Percentiles rank a stretch among this genome's conserved stretches.
Conservation (phyloP, 2,797 vertebrate genomes). For the Gadopsis marmoratus region DNA sequence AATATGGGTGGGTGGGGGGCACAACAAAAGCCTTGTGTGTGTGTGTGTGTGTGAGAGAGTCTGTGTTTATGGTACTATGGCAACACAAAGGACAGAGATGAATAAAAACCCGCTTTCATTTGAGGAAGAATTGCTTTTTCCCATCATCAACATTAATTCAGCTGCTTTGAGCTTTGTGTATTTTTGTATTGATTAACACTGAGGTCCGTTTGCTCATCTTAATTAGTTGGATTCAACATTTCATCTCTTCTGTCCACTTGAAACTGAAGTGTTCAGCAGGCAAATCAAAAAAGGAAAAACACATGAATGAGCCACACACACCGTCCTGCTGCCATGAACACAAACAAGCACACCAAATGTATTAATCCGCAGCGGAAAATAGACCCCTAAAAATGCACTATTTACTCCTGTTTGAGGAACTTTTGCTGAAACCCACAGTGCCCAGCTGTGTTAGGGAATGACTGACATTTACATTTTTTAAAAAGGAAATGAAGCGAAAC, state of each 20-base stretch:
- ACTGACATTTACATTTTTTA: background rate
- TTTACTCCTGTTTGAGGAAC: background rate
- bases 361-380: background rate
- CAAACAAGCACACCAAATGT: background rate
- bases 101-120: conserved; percentile 59
- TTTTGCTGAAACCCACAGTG: background rate
- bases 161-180: conserved; percentile 49
- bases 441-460: background rate
- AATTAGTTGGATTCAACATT: conserved; percentile 36
- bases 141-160: conserved; percentile 52
- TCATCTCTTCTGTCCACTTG: conserved; percentile 34
- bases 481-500: background rate
- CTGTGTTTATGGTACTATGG: conserved; percentile 44
- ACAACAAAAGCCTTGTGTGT: conserved; percentile 66
- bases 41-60: conserved; percentile 11
- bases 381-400: background rate
- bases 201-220: conserved; percentile 9
- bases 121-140: conserved; percentile 35
- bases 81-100: conserved; percentile 64
- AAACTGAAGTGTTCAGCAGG: conserved; percentile 21
- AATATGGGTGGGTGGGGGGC: conserved; percentile 20
- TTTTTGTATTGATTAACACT: conserved; percentile 52
- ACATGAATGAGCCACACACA: background rate
- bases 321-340: background rate
- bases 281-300: conserved; percentile 19